Conservation (phyloP, 1,140 invertebrate genomes). For the Calycopis cecrops region DNA sequence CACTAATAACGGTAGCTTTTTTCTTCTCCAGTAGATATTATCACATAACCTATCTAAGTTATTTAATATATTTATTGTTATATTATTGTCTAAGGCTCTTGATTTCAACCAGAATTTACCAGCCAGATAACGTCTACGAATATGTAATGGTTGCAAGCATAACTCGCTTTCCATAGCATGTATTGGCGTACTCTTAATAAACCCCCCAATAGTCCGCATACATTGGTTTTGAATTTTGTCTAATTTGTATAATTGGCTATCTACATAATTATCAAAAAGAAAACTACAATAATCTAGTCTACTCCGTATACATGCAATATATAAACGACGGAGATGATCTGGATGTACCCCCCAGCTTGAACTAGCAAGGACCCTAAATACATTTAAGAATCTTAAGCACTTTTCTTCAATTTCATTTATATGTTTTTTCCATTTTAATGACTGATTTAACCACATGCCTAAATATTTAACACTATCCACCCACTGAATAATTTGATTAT, state of each 20-base stretch:
- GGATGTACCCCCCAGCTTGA: not conserved
- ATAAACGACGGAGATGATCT: slow-evolving; percentile 1
- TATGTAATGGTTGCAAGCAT: not conserved
- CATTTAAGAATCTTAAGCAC: slow-evolving; percentile 9
- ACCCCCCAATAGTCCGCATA: not conserved
- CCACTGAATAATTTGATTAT: not conserved
- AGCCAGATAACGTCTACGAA: not conserved
- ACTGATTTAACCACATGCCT: slow-evolving; percentile 12
- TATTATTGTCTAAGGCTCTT: no score
- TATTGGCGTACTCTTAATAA: slow-evolving; percentile 6
- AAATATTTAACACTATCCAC: slow-evolving; percentile 13
- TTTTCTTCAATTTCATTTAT: not conserved
- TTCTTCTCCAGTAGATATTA: no score
- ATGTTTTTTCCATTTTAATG: slow-evolving; percentile 12
- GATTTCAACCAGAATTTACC: not conserved
- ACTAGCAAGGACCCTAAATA: slow-evolving; percentile 1
- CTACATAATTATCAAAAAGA: not conserved
- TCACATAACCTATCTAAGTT: no score
- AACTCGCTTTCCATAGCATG: slow-evolving; percentile 7
- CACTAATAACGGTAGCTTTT: no score
- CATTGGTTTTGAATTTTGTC: slow-evolving; percentile 11
- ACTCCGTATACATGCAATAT: not conserved
- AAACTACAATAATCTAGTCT: slow-evolving; percentile 1
- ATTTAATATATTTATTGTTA: no score
- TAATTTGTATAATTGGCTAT: slow-evolving; percentile 4